Evolutionary conservation across 2,888 invertebrate genomes (phyloP).

Genomic region (Listrodromus nycthemerus): DNA sequence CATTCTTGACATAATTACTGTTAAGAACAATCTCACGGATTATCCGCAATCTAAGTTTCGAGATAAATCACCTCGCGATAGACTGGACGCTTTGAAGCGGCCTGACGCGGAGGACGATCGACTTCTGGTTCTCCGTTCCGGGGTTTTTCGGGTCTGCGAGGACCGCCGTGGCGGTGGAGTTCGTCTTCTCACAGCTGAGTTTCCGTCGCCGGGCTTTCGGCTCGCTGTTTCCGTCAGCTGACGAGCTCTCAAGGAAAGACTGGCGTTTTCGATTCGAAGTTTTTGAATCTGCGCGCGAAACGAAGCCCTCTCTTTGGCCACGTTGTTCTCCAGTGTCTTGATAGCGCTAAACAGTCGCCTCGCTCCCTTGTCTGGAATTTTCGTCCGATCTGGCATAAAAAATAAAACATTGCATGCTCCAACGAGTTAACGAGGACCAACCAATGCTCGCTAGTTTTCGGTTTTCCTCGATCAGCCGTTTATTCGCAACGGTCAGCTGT

Average conservation of each 20-base stretch:
- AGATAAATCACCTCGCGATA: conserved; percentile 72
- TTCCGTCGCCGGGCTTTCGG: conserved; percentile 68
- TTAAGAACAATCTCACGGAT: too few species aligned
- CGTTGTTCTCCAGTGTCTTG: conserved; percentile 83
- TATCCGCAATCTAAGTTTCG: background rate
- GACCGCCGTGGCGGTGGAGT: conserved; percentile 66
- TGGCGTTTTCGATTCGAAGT: conserved; percentile 83
- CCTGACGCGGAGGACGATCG: conserved; percentile 75
- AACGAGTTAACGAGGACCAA: conserved; percentile 39
- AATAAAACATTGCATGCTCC: background rate
- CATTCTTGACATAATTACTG: too few species aligned
- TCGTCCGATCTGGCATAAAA: conserved; percentile 24
- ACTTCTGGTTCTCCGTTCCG: conserved; percentile 70
- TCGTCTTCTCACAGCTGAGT: conserved; percentile 69
- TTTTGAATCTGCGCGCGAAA: conserved; percentile 84
- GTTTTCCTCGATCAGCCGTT: conserved; percentile 75
- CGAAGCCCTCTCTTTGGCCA: conserved; percentile 83
- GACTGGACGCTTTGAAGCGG: conserved; percentile 70
- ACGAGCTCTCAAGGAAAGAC: conserved; percentile 79
- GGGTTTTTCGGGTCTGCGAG: conserved; percentile 66
- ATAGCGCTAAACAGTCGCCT: conserved; percentile 82
- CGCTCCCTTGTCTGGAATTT: conserved; percentile 71
- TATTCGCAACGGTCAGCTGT: conserved; percentile 73
- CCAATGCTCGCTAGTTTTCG: conserved; percentile 71
- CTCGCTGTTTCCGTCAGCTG: conserved; percentile 69